Evolutionary conservation across 2,888 invertebrate genomes (phyloP), one percentile per base, ranked within the genome.

Genomic region (Rhorus exstirpatorius): DNA sequence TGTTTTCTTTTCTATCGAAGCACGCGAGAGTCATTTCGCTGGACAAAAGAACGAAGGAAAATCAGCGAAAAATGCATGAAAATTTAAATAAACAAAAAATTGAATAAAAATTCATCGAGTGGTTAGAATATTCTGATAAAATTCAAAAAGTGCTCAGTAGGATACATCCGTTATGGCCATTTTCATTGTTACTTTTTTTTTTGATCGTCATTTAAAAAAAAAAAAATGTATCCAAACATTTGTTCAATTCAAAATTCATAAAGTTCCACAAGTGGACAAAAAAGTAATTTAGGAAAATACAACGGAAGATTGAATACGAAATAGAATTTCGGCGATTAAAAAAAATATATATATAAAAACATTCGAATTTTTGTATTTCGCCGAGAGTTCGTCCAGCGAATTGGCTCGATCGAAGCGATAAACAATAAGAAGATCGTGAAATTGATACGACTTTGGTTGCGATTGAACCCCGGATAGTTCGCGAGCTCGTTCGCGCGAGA

Each of bases 401-500:
- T 19, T 17, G 1, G 10, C 35, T 19, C 6, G 10, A 67, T 49
- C 26, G 1, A 35, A 41, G 26, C 38, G n/a, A 51, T 24, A 72
- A 51, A 46, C 7, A 49, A 46, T 35, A 38, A 24, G 17, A 51
- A 26, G 74, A 74, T 63, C 51, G 51, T 21, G 61, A 74, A 10
- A 41, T 35, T 46, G 61, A 74, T 63, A 41, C n/a, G 51, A 55
- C 38, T 7, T 44, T 14, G 38, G 53, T 53, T 26, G 74, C 38
- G 63, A 44, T 55, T 63, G 41, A 55, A 61, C 60, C 63, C 44
- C 26, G 46, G 38, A 63, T 63, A 49, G 65, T 79, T 63, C 51
- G 60, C 65, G 67, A 67, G 63, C 78, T 78, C 71, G 67, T 72
- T 70, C 76, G 78, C 67, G 77, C 76, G 71, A 83, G 81, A 51